A percentile compares a stretch with the other conserved stretches of the same genome.
Conservation (phyloP, 2,888 invertebrate genomes). For the Megaustenia siamemsis region DNA sequence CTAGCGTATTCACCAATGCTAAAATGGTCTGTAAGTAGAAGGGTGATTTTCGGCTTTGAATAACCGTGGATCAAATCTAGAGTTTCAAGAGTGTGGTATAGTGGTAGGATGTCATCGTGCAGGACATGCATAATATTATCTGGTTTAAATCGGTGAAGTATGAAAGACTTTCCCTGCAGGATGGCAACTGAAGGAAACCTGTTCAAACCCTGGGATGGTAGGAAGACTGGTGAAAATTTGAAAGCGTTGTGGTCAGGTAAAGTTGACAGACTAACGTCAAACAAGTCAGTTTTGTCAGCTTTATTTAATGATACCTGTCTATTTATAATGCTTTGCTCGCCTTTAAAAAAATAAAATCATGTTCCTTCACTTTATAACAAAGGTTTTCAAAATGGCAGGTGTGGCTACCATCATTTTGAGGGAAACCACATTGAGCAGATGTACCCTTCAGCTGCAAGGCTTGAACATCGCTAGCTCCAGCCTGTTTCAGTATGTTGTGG, state of each 20-base stretch:
- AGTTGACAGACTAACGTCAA: constrained; percentile 77
- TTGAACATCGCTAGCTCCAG: constrained; percentile 14
- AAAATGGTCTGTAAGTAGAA: constrained; percentile 77
- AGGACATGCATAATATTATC: constrained; percentile 83
- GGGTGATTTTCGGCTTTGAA: constrained; percentile 22
- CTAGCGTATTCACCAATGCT: constrained; percentile 69
- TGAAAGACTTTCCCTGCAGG: constrained; percentile 66
- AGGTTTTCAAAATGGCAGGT: constrained; percentile 80
- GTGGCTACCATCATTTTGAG: neutral
- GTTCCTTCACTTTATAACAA: constrained; percentile 77
- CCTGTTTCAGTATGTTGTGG: neutral
- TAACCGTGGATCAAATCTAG: constrained; percentile 52
- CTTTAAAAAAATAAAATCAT: constrained; percentile 79
- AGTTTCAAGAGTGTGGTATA: constrained; percentile 77
- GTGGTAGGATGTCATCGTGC: constrained; percentile 82
- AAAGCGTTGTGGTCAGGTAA: constrained; percentile 79
- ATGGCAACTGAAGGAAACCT: constrained; percentile 64
- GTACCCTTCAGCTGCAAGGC: constrained; percentile 14
- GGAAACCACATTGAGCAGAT: constrained; percentile 19
- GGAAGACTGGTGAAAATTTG: constrained; percentile 73
- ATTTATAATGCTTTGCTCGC: constrained; percentile 71
- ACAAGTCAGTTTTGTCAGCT: constrained; percentile 63
- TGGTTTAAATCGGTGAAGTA: constrained; percentile 81
- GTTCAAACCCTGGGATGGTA: constrained; percentile 68
- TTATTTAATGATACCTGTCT: constrained; percentile 65